Evolutionary conservation across 2,888 invertebrate genomes (phyloP), one percentile per base, ranked within the genome.

Genomic region (Cephus rjabovi): DNA sequence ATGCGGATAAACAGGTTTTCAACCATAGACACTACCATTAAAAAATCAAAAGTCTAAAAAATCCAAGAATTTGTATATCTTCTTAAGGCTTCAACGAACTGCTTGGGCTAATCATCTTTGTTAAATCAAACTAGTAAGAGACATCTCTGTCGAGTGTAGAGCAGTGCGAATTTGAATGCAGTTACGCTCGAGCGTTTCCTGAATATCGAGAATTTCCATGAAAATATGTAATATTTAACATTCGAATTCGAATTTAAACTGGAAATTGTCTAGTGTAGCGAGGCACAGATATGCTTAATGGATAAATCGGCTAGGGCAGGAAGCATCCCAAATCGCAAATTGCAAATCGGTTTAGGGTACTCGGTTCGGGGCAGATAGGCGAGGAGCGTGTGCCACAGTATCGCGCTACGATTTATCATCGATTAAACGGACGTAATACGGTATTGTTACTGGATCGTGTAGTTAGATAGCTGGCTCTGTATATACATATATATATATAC

Each of bases 381-480:
- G 70, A 70, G 30, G 70, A 70, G 30, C 30, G 71, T 33, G 71
- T 9, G 71, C 12, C 31, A 0, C 15, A 30, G 31, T 33, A 33
- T 71, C 71, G 31, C 71, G 31, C 31, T 71, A 83, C 86, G 87
- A 88, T 89, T 88, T 87, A 89, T 88, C 87, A 87, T 87, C 87
- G 89, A 89, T 88, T 88, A 88, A 88, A 86, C 85, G 87, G 85
- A 86, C 86, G 86, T 89, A 89, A 87, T 88, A 87, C 85, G 76
- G 83, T 84, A 88, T 88, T 89, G 87, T 88, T 85, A 83, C 81
- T 81, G 85, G 84, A 85, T 86, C 84, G 84, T 81, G 83, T 83
- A 84, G 85, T 77, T 83, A 81, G 84, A 85, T 86, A 84, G 82
- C 80, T 82, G 85, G 85, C 81, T 56, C 40, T 56, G 40, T 56